Evolutionary conservation across 2,797 vertebrate genomes (phyloP).

Genomic region (Prunella strophiata): DNA sequence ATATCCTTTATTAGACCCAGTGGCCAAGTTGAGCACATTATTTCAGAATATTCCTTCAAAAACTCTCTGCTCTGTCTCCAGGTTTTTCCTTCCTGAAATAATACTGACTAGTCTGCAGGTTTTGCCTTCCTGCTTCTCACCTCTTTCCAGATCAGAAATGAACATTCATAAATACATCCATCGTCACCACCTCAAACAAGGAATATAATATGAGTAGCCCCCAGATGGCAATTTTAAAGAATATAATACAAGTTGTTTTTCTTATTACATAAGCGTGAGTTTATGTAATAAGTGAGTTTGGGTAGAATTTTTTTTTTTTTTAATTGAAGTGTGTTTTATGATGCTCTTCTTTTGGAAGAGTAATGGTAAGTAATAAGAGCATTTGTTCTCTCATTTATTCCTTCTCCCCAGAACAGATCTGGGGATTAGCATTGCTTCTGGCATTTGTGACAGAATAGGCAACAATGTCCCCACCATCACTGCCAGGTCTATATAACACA

Average conservation of each 20-base stretch:
- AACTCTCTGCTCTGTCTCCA: neutral
- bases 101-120: neutral
- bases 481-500: neutral
- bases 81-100: conserved; percentile 18
- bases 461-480: neutral
- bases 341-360: neutral
- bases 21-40: neutral
- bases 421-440: neutral
- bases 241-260: neutral
- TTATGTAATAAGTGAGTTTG: neutral
- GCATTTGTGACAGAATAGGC: neutral
- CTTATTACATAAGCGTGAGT: neutral
- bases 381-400: conserved; percentile 10
- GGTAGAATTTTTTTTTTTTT: neutral
- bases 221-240: neutral
- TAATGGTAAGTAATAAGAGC: neutral
- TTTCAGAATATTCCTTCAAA: conserved; percentile 21
- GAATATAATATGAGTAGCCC: neutral
- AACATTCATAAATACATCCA: neutral
- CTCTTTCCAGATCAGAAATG: neutral
- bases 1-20: neutral
- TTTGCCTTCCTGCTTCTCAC: neutral
- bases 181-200: neutral
- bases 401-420: neutral
- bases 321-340: neutral